Evolutionary conservation across 2,113 vertebrate species (phyloP).

Genomic region (Dromaius novaehollandiae): DNA sequence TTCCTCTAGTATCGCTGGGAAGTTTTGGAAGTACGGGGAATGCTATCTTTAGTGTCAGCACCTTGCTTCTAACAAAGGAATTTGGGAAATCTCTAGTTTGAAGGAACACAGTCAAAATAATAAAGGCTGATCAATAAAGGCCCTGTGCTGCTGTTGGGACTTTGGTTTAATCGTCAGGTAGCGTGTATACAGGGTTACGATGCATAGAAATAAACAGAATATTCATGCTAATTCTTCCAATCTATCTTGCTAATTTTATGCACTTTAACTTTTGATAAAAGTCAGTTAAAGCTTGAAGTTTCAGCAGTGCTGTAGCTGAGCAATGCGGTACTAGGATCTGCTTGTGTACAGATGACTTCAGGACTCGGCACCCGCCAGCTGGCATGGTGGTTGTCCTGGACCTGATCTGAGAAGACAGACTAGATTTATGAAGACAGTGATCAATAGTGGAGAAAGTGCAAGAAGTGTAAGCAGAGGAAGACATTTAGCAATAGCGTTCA

Average conservation of each 20-base stretch:
- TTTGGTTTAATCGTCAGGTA: not conserved
- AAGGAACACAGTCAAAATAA: not conserved
- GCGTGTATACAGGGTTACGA: fast-evolving
- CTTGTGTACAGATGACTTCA: not conserved
- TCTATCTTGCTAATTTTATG: not conserved
- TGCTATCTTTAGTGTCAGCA: not conserved
- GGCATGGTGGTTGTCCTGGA: not conserved
- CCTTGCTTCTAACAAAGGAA: not conserved
- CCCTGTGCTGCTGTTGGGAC: not conserved
- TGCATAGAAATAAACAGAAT: not conserved
- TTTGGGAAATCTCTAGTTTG: not conserved
- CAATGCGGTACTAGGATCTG: not conserved
- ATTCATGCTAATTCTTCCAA: too few species aligned
- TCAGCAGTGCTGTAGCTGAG: not conserved
- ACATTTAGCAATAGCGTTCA: not conserved
- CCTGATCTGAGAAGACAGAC: not conserved
- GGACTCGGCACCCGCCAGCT: conserved; percentile 31
- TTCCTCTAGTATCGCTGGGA: not conserved
- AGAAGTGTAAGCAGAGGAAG: not conserved
- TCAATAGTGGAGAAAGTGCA: conserved; percentile 36
- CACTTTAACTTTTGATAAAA: not conserved
- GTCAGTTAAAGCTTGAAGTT: fast-evolving
- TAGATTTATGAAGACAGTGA: not conserved
- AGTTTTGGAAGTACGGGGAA: not conserved
- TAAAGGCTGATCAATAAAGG: not conserved